phyloP scores from a whole-genome alignment of 2,113 vertebrate genomes.

The Marmota monax region DNA sequence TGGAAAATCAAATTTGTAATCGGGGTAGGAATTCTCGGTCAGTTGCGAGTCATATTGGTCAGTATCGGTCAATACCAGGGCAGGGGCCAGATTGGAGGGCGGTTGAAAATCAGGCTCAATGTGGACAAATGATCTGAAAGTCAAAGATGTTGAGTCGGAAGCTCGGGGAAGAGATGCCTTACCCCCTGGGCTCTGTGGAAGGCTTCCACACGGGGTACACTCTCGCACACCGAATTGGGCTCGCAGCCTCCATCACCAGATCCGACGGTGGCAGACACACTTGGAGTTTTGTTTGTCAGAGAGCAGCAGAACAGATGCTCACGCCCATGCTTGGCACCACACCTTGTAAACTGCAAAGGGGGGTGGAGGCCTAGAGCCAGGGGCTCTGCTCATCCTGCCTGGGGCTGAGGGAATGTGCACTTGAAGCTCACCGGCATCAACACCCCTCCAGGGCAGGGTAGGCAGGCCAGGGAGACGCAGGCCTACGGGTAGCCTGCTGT shows the following conservation, averaged over 20 bases:
- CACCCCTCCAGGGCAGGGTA: rapidly evolving
- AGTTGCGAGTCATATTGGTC: too few species aligned
- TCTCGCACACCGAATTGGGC: neutral
- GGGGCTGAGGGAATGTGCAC: rapidly evolving
- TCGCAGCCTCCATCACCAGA: rapidly evolving
- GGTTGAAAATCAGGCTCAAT: too few species aligned
- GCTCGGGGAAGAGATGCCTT: neutral
- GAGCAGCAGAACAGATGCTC: neutral
- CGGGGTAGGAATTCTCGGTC: neutral
- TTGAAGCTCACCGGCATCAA: rapidly evolving
- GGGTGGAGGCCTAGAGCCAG: neutral
- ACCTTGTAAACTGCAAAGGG: neutral
- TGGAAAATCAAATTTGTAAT: neutral
- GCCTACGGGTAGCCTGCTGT: neutral
- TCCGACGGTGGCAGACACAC: neutral
- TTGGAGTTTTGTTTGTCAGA: neutral
- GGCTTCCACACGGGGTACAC: rapidly evolving
- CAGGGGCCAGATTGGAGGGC: too few species aligned
- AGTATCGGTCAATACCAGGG: too few species aligned
- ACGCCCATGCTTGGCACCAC: neutral
- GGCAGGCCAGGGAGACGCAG: rapidly evolving
- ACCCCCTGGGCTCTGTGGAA: too few species aligned
- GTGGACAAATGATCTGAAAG: neutral
- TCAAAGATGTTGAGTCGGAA: rapidly evolving
- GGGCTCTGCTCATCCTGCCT: too few species aligned